Evolutionary conservation across 1,140 invertebrate genomes (phyloP).

Genomic region (Hirudo medicinalis): DNA sequence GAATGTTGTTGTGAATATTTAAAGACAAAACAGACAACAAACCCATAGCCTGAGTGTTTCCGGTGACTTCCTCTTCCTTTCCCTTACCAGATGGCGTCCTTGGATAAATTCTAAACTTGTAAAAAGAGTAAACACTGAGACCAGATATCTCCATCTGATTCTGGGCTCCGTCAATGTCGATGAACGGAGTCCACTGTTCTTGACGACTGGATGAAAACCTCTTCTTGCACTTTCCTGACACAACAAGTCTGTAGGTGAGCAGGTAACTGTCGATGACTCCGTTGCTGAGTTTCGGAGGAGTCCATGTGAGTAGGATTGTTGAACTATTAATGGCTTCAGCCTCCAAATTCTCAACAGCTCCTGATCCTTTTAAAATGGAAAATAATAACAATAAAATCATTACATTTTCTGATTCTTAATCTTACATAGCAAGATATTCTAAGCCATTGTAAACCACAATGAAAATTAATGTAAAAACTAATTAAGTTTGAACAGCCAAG

Average conservation of each 20-base stretch:
- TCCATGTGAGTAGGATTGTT: background rate
- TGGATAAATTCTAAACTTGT: constrained; percentile 17
- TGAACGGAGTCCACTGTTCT: background rate
- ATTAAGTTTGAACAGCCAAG: too few species aligned
- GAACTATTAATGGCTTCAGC: background rate
- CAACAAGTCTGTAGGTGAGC: background rate
- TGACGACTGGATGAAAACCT: background rate
- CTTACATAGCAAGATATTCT: too few species aligned
- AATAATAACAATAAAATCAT: too few species aligned
- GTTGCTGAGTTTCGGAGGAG: constrained; percentile 2
- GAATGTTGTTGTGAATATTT: background rate
- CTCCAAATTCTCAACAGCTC: too few species aligned
- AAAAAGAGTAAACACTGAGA: constrained; percentile 11
- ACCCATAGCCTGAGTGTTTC: constrained; percentile 16
- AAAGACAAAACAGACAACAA: background rate
- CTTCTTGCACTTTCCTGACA: constrained; percentile 1
- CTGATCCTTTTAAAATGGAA: too few species aligned
- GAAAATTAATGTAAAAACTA: too few species aligned
- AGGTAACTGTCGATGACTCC: constrained; percentile 7
- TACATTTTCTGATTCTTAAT: too few species aligned
- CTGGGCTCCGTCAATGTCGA: constrained; percentile 13
- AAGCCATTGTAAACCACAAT: too few species aligned
- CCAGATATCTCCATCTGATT: constrained; percentile 1
- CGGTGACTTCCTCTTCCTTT: background rate
- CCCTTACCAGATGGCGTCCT: constrained; percentile 15